Evolutionary conservation across 2,888 invertebrate genomes (phyloP).

Genomic region (Aleiodes alternator): DNA sequence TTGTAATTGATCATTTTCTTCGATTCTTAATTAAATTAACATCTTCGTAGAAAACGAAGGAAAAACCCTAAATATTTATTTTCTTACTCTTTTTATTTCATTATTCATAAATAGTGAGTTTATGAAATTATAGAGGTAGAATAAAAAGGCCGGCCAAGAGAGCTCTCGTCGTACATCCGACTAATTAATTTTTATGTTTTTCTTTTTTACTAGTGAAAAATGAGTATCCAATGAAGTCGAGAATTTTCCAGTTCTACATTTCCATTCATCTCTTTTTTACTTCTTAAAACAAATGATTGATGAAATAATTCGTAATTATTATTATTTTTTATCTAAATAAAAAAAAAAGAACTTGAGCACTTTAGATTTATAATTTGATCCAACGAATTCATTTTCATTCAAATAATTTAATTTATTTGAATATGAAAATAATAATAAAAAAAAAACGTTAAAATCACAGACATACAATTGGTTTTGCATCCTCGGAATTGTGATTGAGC

Average conservation of each 20-base stretch:
- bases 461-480: conserved; percentile 50
- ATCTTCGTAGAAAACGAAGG: not conserved
- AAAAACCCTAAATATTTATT: not conserved
- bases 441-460: conserved; percentile 43
- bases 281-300: not conserved
- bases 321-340: conserved; percentile 10
- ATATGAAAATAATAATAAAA: not conserved
- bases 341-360: conserved; percentile 7
- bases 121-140: conserved; percentile 53
- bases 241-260: conserved; percentile 22
- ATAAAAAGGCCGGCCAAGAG: conserved; percentile 55
- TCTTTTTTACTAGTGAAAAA: not conserved
- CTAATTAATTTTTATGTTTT: too few species aligned
- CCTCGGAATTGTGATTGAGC: conserved; percentile 68
- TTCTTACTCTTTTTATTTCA: conserved; percentile 5
- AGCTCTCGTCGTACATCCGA: conserved; percentile 42
- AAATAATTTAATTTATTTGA: not conserved
- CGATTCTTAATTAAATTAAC: not conserved
- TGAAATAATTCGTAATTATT: too few species aligned
- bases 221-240: not conserved
- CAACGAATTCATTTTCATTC: not conserved
- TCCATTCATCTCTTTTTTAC: conserved; percentile 14
- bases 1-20: not conserved
- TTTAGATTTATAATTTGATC: not conserved
- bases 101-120: conserved; percentile 20